These are phyloP conservation scores for Stenichneumon culpator DNA, from an alignment of 2,888 invertebrate species.

Conservation along the genomic window DNA sequence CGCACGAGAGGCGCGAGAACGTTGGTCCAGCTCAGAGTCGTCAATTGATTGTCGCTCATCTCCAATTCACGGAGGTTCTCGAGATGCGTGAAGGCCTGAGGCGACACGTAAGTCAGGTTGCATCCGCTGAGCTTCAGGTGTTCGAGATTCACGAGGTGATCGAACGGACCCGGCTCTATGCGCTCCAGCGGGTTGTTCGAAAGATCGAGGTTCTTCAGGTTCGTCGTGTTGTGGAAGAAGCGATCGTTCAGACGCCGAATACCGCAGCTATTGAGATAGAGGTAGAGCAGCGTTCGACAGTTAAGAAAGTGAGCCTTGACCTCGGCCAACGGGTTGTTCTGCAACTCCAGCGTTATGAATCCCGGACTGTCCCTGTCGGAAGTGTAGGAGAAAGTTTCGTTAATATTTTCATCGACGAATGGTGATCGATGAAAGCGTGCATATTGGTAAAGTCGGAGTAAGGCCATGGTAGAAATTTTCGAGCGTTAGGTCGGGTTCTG, in stretches of 20 bases:
- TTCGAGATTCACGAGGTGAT: conserved; percentile 89
- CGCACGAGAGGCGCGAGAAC: conserved; percentile 88
- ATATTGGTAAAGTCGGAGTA: not conserved
- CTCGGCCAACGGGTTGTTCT: conserved; percentile 88
- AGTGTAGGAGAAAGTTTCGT: not conserved
- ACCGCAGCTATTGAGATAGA: conserved; percentile 90
- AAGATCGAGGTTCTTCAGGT: conserved; percentile 89
- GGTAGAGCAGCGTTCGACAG: conserved; percentile 89
- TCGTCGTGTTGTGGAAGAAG: conserved; percentile 89
- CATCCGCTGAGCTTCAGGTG: conserved; percentile 89
- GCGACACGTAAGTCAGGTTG: conserved; percentile 87
- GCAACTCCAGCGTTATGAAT: conserved; percentile 89
- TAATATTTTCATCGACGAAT: not conserved
- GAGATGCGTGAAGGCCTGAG: conserved; percentile 87
- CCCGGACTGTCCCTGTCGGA: conserved; percentile 89
- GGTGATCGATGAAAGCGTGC: not conserved
- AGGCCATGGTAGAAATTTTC: not conserved
- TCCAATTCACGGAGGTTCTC: conserved; percentile 89
- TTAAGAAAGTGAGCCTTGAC: conserved; percentile 89
- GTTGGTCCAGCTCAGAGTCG: conserved; percentile 87
- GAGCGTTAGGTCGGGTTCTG: not conserved
- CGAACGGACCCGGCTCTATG: conserved; percentile 88
- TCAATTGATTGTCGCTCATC: conserved; percentile 87
- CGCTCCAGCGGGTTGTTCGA: conserved; percentile 89
- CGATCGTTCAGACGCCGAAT: conserved; percentile 87